phyloP scores from a whole-genome alignment of 1,140 invertebrate species.

The Acromyrmex heyeri region DNA sequence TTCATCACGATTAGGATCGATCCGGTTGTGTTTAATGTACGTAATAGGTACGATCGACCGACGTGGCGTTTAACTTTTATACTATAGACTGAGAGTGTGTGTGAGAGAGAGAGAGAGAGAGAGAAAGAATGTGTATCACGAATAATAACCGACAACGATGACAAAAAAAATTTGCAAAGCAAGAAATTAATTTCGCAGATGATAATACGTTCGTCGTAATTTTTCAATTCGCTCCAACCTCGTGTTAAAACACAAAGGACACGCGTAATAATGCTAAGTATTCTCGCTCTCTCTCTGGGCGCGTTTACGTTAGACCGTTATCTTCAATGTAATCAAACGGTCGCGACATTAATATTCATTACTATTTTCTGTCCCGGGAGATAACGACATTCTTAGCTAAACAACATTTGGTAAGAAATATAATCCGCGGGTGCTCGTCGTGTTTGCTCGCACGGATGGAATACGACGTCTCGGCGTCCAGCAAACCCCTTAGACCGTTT shows the following conservation, averaged over 20 bases:
- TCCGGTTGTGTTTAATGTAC: slow-evolving; percentile 35
- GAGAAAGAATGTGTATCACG: too few species aligned
- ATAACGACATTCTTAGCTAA: slow-evolving; percentile 46
- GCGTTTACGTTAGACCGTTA: slow-evolving; percentile 35
- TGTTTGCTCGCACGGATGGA: slow-evolving; percentile 20
- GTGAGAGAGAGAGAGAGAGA: background rate
- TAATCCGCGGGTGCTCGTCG: slow-evolving; percentile 41
- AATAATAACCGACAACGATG: background rate
- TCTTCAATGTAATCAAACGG: slow-evolving; percentile 58
- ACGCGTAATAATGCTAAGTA: background rate
- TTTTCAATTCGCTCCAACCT: background rate
- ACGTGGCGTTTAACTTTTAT: slow-evolving; percentile 35
- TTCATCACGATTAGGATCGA: slow-evolving; percentile 62
- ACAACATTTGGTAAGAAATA: slow-evolving; percentile 58
- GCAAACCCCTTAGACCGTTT: background rate
- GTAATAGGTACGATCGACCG: slow-evolving; percentile 23
- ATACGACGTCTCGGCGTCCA: slow-evolving; percentile 11
- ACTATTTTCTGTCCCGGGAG: slow-evolving; percentile 50
- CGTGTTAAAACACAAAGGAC: background rate
- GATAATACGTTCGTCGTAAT: background rate
- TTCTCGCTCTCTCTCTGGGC: background rate
- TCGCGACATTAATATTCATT: slow-evolving; percentile 60
- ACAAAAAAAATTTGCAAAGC: background rate
- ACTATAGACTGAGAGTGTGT: background rate
- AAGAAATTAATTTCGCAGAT: background rate